Conservation (phyloP, 2,797 vertebrate genomes). For the Uromys caudimaculatus region DNA sequence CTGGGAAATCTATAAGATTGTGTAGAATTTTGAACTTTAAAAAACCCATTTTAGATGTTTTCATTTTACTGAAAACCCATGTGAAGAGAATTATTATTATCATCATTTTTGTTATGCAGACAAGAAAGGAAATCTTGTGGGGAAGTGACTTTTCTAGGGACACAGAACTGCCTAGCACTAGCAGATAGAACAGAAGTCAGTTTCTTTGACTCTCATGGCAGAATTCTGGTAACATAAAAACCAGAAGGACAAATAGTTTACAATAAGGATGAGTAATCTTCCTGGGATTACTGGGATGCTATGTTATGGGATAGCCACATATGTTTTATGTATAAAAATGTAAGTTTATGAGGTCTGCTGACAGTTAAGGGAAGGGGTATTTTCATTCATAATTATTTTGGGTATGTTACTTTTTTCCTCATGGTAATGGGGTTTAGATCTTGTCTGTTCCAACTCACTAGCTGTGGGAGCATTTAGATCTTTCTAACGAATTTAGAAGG, state of each 20-base stretch:
- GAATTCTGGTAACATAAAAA: background rate
- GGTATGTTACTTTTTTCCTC: background rate
- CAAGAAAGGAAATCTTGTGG: constrained; percentile 33
- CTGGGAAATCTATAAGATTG: constrained; percentile 26
- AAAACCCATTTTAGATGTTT: constrained; percentile 37
- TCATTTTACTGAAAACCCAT: constrained; percentile 49
- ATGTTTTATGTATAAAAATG: constrained; percentile 36
- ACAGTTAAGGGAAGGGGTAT: background rate
- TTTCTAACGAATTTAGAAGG: too few relatives aligned
- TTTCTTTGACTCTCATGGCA: background rate
- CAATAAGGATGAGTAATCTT: background rate
- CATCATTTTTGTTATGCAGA: background rate
- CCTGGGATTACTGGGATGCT: background rate
- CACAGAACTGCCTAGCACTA: background rate
- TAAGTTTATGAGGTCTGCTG: background rate
- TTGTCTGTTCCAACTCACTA: constrained; percentile 8
- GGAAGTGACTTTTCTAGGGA: constrained; percentile 17
- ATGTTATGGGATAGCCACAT: background rate
- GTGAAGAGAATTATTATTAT: background rate
- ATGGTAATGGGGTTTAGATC: background rate
- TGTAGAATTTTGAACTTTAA: constrained; percentile 33
- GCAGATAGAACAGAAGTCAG: constrained; percentile 1
- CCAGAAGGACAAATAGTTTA: background rate
- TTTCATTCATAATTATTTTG: background rate
- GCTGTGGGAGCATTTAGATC: too few relatives aligned